phyloP scores from a whole-genome alignment of 2,797 vertebrate genomes.

The Neostethus bicornis region DNA sequence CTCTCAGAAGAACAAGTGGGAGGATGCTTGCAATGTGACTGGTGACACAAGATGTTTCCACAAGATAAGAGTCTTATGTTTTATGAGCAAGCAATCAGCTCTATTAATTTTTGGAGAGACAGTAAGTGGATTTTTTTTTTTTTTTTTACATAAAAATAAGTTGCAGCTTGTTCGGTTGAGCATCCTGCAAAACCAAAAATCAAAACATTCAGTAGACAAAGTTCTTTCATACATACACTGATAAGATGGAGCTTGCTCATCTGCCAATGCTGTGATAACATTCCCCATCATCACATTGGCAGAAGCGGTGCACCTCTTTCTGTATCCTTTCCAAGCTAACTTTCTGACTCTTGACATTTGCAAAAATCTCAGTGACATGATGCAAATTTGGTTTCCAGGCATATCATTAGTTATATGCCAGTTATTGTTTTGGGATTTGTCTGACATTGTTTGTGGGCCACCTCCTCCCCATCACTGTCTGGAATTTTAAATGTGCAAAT shows the following conservation, averaged over 20 bases:
- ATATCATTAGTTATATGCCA: conserved; percentile 50
- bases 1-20: conserved; percentile 37
- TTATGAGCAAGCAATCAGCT: conserved; percentile 35
- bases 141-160: conserved; percentile 7
- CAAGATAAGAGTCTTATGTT: conserved; percentile 37
- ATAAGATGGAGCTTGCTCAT: conserved; percentile 9
- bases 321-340: conserved; percentile 34
- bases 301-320: conserved; percentile 19
- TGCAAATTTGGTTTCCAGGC: conserved; percentile 16
- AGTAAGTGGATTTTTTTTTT: conserved; percentile 6
- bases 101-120: conserved; percentile 32
- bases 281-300: conserved; percentile 31
- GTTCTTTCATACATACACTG: conserved; percentile 17
- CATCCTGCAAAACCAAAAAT: conserved; percentile 36
- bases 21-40: conserved; percentile 36
- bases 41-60: conserved; percentile 52
- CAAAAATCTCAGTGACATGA: conserved; percentile 9
- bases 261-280: too few species aligned
- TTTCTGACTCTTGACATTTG: conserved; percentile 19
- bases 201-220: conserved; percentile 25
- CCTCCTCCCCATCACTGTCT: conserved; percentile 48
- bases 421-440: conserved; percentile 38
- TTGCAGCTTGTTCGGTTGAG: conserved; percentile 28
- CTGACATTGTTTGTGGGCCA: conserved; percentile 35
- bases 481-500: conserved; percentile 41